A percentile compares a stretch with the other conserved stretches of the same genome.
These are phyloP conservation scores for Oryzias sinensis DNA, from an alignment of 2,797 vertebrate genomes.

Conservation along the genomic window DNA sequence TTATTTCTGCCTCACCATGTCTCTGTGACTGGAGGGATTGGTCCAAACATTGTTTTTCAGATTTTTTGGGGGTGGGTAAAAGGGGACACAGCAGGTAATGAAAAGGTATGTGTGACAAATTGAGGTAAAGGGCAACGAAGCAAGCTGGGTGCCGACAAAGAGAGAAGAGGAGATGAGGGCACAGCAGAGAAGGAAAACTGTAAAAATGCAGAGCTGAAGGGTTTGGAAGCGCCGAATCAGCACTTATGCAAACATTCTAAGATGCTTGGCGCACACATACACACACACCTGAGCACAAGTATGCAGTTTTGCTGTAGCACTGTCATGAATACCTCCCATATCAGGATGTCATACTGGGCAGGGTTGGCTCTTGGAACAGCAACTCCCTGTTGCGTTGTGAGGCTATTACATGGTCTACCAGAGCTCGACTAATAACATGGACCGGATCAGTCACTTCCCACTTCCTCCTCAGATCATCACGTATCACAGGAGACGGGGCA, in stretches of 20 bases:
- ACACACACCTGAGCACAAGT: slow-evolving; percentile 57
- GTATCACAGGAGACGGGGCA: slow-evolving; percentile 61
- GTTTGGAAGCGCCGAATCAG: slow-evolving; percentile 76
- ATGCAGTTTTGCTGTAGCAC: slow-evolving; percentile 56
- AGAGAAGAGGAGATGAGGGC: slow-evolving; percentile 62
- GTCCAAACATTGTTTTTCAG: slow-evolving; percentile 6
- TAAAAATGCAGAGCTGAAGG: slow-evolving; percentile 73
- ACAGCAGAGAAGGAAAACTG: slow-evolving; percentile 42
- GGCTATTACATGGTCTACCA: slow-evolving; percentile 84
- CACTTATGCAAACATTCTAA: slow-evolving; percentile 77
- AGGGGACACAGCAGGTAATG: slow-evolving; percentile 55
- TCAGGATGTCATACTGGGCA: slow-evolving; percentile 77
- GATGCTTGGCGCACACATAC: slow-evolving; percentile 39
- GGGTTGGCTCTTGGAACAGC: slow-evolving; percentile 71
- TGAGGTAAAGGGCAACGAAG: slow-evolving; percentile 66
- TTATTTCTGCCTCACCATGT: slow-evolving; percentile 24
- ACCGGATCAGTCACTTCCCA: slow-evolving; percentile 76
- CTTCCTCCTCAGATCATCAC: slow-evolving; percentile 74
- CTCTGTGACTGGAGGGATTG: slow-evolving; percentile 13
- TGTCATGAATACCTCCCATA: slow-evolving; percentile 68
- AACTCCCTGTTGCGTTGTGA: slow-evolving; percentile 76
- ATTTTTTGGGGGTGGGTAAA: slow-evolving; percentile 37
- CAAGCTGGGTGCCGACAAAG: slow-evolving; percentile 65
- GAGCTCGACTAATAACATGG: slow-evolving; percentile 83
- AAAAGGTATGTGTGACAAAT: slow-evolving; percentile 72